Base-by-base conservation (phyloP, 2,888 invertebrate genomes). In the Prosapia bicincta region DNA sequence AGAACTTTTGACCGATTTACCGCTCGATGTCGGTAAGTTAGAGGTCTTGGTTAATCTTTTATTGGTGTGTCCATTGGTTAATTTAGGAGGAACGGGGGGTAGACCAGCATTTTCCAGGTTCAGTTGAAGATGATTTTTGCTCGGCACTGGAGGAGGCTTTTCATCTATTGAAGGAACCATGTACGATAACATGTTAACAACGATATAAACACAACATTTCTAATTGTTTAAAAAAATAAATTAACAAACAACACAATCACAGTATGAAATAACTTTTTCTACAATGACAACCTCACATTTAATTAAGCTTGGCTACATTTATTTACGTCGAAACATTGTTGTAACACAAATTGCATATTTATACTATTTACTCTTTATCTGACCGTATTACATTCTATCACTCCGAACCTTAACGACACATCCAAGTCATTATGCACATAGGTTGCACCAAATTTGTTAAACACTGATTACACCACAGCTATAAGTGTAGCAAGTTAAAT, bases 111-210 rank as follows among this genome's bases (percentile, higher is more conserved):
- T 86, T 80, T 87, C 88, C 78, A 88, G 83, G 66, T 86, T 85
- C 83, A 89, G 83, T 78, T 88, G 85, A 23, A 87, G 87, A 81
- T 89, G 88, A 83, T 87, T 80, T 85, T 84, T 83, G 32, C 81
- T 76, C 74, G 88, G 84, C 82, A 83, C 89, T 80, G 89, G 88
- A 74, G 92, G 91, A 74, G 92, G 91, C 84, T 93, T 92, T 84
- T 92, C 92, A 83, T 92, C 92, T 83, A 91, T 90, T 72, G 79
- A 79, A 66, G 93, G 93, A 81, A 93, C 87, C 91, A 93, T 92
- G 84, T 93, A 93, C 80, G 93, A 93, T 87, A 93, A 87, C 93
- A 93, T 93, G 20, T 54, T 54, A 54, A 20, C 54, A 54, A 54
- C n/a, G 13, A n/a, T n/a, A n/a, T 20, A 20, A 54, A 54, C n/a